Conservation (phyloP, 2,113 vertebrate species). For the Cochlearius cochlearius region DNA sequence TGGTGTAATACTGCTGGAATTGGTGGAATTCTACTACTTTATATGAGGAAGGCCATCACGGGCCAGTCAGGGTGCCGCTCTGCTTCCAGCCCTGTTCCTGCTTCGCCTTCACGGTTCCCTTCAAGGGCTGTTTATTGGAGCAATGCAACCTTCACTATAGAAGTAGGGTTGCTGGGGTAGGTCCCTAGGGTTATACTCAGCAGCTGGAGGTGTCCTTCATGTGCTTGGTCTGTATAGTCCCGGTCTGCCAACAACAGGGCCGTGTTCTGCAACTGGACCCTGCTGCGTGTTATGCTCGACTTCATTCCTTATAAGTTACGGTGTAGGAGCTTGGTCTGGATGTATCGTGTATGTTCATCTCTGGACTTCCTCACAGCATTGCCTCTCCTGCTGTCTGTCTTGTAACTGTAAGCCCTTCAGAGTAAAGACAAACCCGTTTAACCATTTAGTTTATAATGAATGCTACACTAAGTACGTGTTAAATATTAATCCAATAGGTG, state of each 20-base stretch:
- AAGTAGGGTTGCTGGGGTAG: neutral
- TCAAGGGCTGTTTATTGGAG: neutral
- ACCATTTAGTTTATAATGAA: neutral
- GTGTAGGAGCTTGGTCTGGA: neutral
- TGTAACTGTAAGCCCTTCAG: neutral
- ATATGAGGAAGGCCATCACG: accelerated
- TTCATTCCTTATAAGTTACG: accelerated
- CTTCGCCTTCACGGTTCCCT: no score
- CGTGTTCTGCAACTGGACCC: no score
- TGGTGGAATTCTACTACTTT: accelerated
- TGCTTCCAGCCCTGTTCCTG: neutral
- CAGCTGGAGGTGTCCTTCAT: accelerated
- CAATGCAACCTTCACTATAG: accelerated
- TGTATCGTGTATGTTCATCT: accelerated
- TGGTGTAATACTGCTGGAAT: neutral
- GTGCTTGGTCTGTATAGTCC: accelerated
- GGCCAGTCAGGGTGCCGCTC: neutral
- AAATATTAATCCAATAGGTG: neutral
- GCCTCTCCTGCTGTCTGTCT: neutral
- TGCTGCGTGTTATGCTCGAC: accelerated
- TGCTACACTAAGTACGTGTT: accelerated
- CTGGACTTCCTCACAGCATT: neutral
- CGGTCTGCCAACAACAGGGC: accelerated
- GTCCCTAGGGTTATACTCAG: accelerated
- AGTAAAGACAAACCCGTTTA: neutral